Base-by-base conservation (phyloP, 2,888 invertebrate species). In the Resseliella maxima region DNA sequence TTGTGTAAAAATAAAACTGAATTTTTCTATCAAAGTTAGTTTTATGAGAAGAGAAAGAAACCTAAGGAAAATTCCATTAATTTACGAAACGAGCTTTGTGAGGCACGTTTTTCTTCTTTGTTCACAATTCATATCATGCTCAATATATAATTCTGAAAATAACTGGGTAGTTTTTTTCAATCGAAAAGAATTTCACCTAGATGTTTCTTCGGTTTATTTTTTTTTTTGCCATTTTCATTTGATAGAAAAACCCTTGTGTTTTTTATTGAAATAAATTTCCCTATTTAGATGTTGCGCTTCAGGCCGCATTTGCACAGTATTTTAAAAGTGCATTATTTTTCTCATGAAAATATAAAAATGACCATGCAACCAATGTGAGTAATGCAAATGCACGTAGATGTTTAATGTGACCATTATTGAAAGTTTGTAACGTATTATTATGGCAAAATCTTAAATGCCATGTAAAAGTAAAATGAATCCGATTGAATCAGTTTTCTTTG, bases 91-190 rank as follows among this genome's bases (percentile, higher is more conserved):
- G 2, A 50, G 18, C 18, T 50, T 15, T 15, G 72, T 72, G 31
- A 72, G 31, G 31, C 35, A 72, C 72, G 35, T 72, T 72, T 72
- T 50, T 41, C 41, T 41, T 41, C 0, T 24, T n/a, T 5, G 15
- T 15, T 72, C 72, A 72, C 72, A 72, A 31, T 72, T 72, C 72
- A 72, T 35, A 72, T 72, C 72, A 72, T 72, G 72, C 31, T 15
- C 72, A 31, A 72, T 72, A n/a, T n/a, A 59, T 24, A 59, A 59
- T 27, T 59, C 59, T 59, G 59, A 59, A 59, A 59, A 59, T 24
- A 50, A 59, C 59, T 27, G 24, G 59, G 59, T 3, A 59, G 18
- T 59, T 59, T 59, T 50, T 21, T n/a, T n/a, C n/a, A 50, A 50
- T 50, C 59, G 59, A 59, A 59, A 59, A 72, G 18, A 31, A 72